Conservation (phyloP, 2,797 vertebrate genomes). For the Sebastes diploproa region DNA sequence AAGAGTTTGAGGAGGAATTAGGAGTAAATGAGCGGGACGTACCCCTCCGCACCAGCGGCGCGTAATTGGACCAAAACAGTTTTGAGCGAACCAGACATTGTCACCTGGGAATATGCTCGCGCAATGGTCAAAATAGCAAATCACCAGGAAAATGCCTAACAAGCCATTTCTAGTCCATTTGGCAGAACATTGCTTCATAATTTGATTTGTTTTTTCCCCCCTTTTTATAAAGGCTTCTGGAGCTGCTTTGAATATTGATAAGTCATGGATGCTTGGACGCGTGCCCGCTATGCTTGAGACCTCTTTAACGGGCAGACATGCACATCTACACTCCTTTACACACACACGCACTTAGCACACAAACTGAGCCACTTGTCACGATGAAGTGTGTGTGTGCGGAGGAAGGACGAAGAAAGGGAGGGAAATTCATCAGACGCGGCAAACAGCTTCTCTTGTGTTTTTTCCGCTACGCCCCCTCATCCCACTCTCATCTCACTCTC, state of each 20-base stretch:
- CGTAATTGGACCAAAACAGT: constrained; percentile 57
- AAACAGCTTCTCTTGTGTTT: constrained; percentile 51
- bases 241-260: constrained; percentile 57
- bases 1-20: constrained; percentile 66
- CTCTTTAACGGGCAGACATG: constrained; percentile 43
- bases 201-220: constrained; percentile 25
- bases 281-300: constrained; percentile 22
- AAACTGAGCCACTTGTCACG: constrained; percentile 46
- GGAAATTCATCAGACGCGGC: constrained; percentile 62
- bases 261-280: constrained; percentile 15
- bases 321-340: constrained; percentile 33
- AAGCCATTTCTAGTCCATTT: constrained; percentile 56
- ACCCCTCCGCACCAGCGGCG: not conserved
- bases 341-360: constrained; percentile 12
- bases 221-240: constrained; percentile 42
- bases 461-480: constrained; percentile 55
- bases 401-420: not conserved
- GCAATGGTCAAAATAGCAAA: constrained; percentile 52
- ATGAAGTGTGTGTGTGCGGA: not conserved
- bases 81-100: constrained; percentile 36
- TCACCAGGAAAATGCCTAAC: constrained; percentile 38
- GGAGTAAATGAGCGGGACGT: constrained; percentile 60
- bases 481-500: constrained; percentile 58
- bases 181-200: constrained; percentile 45
- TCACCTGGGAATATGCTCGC: constrained; percentile 55